Evolutionary conservation across 1,140 invertebrate genomes (phyloP).

Genomic region (Rhynchophorus ferrugineus): DNA sequence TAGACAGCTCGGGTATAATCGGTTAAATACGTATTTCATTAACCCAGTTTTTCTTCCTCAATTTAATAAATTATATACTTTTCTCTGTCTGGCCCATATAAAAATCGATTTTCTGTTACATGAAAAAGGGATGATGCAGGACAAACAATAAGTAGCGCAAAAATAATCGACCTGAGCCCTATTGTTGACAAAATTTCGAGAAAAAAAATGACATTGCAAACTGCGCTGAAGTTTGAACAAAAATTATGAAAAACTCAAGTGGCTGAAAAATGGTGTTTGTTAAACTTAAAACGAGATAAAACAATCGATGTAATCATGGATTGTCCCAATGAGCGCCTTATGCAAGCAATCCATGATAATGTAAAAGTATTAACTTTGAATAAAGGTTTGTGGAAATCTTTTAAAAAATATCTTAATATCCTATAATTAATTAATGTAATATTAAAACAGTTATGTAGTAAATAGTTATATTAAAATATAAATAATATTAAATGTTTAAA

Average conservation of each 20-base stretch:
- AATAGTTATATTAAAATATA: too few relatives aligned
- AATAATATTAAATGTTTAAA: background rate
- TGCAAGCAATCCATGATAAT: constrained; percentile 35
- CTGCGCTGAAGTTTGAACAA: background rate
- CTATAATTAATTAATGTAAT: too few relatives aligned
- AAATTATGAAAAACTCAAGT: background rate
- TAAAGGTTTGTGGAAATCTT: constrained; percentile 10
- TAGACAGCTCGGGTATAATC: too few relatives aligned
- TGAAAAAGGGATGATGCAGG: too few relatives aligned
- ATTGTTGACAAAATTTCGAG: background rate
- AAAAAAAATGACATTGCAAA: background rate
- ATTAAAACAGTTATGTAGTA: too few relatives aligned
- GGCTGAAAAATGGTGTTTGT: background rate
- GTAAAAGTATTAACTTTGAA: constrained; percentile 29
- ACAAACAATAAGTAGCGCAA: too few relatives aligned
- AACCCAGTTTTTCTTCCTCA: too few relatives aligned
- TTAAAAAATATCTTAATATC: constrained; percentile 13
- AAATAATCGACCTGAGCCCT: too few relatives aligned
- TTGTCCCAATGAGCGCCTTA: constrained; percentile 31
- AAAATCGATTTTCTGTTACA: too few relatives aligned
- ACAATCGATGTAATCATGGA: constrained; percentile 22
- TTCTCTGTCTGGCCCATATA: too few relatives aligned
- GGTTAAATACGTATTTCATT: too few relatives aligned
- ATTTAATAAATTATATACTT: too few relatives aligned
- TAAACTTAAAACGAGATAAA: background rate